Evolutionary conservation across 2,888 invertebrate species (phyloP), one percentile per base, ranked within the genome.

Genomic region (Pandemis heparana): DNA sequence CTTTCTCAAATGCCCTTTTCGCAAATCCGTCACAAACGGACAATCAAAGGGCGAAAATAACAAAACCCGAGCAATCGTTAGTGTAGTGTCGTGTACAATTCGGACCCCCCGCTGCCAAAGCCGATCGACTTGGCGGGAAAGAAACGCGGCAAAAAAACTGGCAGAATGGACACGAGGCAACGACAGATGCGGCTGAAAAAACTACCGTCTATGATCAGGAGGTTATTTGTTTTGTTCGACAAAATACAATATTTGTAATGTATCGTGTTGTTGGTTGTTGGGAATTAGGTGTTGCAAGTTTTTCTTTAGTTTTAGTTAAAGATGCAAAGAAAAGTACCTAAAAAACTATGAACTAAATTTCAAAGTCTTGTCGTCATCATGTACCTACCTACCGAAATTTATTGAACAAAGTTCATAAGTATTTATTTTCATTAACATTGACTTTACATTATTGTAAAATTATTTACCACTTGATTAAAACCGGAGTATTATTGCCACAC

Each of bases 11-110:
- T 85, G 85, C 84, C 83, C 81, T 83, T 85, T 83, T 82, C 88
- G 87, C 89, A 90, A 89, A 91, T 90, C 90, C 89, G 86, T 89
- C 89, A 88, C 89, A 90, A 89, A 91, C 87, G 88, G 90, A 91
- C 92, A 92, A 91, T 91, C 90, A 89, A 89, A 89, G 84, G 79
- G 79, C 87, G 87, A 86, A 85, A 85, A 86, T 87, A 87, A 88
- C 87, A 87, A 87, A 85, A 86, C 85, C 83, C 83, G 85, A 88
- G 89, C 88, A 88, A 88, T 91, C 89, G 91, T 91, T 90, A 90
- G 89, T 77, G 82, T 69, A 69, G 68, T 73, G 51, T 81, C 83
- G 77, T 56, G 70, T 81, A 84, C 87, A 87, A 85, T 82, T 81
- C 83, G 84, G 91, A 87, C 90, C 92, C 90, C 93, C 93, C 91